Conservation (phyloP, 2,888 invertebrate species). For the Dynastes tityus region DNA sequence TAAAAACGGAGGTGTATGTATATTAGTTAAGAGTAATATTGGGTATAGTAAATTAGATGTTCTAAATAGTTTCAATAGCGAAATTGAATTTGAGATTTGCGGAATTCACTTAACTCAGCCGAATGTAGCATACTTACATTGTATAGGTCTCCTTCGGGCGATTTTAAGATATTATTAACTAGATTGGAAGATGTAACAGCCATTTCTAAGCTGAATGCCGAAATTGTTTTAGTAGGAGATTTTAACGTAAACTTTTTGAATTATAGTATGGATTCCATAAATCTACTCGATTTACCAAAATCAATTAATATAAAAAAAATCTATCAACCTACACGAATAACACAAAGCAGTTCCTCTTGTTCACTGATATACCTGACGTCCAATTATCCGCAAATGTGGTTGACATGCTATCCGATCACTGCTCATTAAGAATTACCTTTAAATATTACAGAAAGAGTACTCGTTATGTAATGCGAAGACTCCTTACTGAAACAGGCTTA, state of each 20-base stretch:
- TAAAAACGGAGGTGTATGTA: neutral
- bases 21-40: neutral
- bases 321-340: neutral
- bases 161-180: neutral
- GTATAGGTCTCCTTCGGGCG: conserved; percentile 6
- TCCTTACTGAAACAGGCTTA: neutral
- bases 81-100: conserved; percentile 4
- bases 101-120: conserved; percentile 7
- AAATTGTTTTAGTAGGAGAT: neutral
- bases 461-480: neutral
- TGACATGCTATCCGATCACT: conserved; percentile 4
- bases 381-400: neutral
- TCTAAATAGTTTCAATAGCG: neutral
- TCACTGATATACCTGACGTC: neutral
- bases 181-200: neutral
- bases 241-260: too few species aligned
- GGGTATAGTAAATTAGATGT: neutral
- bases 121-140: conserved; percentile 10
- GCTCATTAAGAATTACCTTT: neutral
- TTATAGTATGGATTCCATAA: neutral
- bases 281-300: conserved; percentile 1
- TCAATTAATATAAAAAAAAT: neutral
- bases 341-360: neutral
- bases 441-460: neutral
- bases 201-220: neutral